Evolutionary conservation across 2,797 vertebrate genomes (phyloP).

Genomic region (Geotrypetes seraphini): DNA sequence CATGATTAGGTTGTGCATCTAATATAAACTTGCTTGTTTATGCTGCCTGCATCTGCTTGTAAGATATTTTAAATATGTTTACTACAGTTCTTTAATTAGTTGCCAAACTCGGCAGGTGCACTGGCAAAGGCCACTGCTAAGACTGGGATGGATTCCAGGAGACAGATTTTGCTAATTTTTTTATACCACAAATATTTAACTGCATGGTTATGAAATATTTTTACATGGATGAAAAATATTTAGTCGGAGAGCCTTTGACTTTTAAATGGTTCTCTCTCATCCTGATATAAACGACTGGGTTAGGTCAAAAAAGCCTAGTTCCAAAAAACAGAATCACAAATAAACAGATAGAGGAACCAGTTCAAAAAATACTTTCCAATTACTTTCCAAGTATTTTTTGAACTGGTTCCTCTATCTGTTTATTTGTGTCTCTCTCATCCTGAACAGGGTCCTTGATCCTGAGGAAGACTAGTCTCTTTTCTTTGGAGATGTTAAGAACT

Average conservation of each 20-base stretch:
- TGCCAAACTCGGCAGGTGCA: slow-evolving; percentile 48
- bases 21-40: slow-evolving; percentile 15
- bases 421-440: slow-evolving; percentile 15
- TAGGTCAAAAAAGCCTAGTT: too few species aligned
- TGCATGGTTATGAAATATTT: slow-evolving; percentile 19
- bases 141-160: slow-evolving; percentile 36
- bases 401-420: too few species aligned
- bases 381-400: too few species aligned
- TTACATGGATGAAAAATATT: slow-evolving; percentile 16
- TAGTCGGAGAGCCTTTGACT: slow-evolving; percentile 6
- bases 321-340: too few species aligned
- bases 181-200: slow-evolving; percentile 50
- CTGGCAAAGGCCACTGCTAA: slow-evolving; percentile 27
- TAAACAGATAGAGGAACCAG: too few species aligned
- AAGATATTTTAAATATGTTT: slow-evolving; percentile 29
- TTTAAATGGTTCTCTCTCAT: slow-evolving; percentile 17
- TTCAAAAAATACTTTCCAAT: too few species aligned
- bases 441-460: slow-evolving; percentile 30
- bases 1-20: slow-evolving; percentile 2
- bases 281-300: too few species aligned
- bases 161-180: slow-evolving; percentile 16
- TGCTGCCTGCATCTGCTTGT: slow-evolving; percentile 22
- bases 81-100: slow-evolving; percentile 42
- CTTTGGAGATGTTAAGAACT: slow-evolving; percentile 7
- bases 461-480: slow-evolving; percentile 19